Evolutionary conservation across 2,797 vertebrate genomes (phyloP), one percentile per base, ranked within the genome.

Genomic region (Sylvilagus floridanus): DNA sequence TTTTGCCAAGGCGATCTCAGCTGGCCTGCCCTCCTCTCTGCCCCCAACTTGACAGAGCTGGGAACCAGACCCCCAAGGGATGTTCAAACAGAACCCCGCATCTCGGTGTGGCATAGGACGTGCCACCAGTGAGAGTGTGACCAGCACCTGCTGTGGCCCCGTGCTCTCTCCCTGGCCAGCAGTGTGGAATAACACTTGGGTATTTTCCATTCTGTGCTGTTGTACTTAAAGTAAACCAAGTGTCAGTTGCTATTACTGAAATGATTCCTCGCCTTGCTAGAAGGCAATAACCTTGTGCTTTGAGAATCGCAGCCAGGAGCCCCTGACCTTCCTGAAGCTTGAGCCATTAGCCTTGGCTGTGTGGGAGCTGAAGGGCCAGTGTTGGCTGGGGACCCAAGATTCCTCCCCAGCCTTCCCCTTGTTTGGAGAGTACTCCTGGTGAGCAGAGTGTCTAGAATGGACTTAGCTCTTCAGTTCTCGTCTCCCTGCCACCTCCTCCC

Each of bases 321-420:
- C 17, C 52, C 42, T 35, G 52, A 57, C 6, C 63, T 60, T 50
- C 50, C 10, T 7, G 60, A 66, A 26, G 26, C 22, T 0, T 35
- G 16, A 76, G 37, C 60, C 3, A 3, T 60, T 60, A 32, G 24
- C 65, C 50, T 13, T 4, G 24, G 24, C 50, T 26, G 0, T 0
- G 0, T 17, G 30, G 22, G 21, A 66, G 6, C 35, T 66, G 37
- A 63, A 22, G 16, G 11, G 50, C 17, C 0, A 3, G 19, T 5
- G 50, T 37, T 5, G 14, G 3, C 6, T 42, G 69, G 24, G 76
- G 83, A 47, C 42, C 2, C 11, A 8, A 22, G 22, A 8, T 30
- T 66, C 52, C 91, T 84, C 26, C 24, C 26, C 54, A 71, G 24
- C 24, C 22, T 13, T 42, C 37, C 19, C 5, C n/a, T n/a, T n/a